Percentiles rank a stretch among this genome's conserved stretches.
Evolutionary conservation across 92 coral and sea anemone genomes (phyloP).

Genomic region (Isaurus tuberculatus): DNA sequence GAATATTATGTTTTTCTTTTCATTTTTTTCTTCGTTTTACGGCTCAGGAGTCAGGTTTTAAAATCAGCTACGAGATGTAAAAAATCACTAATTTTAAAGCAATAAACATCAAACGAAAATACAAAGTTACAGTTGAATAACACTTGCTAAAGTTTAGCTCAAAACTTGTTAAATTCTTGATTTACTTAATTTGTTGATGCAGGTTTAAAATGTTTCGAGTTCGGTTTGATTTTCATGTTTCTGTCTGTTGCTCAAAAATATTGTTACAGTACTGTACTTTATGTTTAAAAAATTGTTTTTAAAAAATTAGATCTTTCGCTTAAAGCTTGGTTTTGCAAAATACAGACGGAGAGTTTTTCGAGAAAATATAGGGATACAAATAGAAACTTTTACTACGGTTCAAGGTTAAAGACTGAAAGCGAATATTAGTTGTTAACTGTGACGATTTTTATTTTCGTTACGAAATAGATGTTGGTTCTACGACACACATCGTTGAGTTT

Average conservation of each 20-base stretch:
- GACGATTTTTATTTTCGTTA: not conserved
- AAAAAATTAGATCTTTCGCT: no score
- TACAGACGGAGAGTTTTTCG: not conserved
- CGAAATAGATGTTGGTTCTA: not conserved
- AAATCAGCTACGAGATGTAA: not conserved
- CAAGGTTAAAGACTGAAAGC: slow-evolving; percentile 28
- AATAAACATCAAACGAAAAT: not conserved
- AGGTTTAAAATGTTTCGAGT: not conserved
- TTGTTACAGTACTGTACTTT: not conserved
- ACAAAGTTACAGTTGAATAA: not conserved
- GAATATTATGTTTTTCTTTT: no score
- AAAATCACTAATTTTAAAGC: not conserved
- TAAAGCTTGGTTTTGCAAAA: no score
- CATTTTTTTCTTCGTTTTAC: no score
- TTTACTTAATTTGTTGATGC: not conserved
- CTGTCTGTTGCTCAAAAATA: not conserved
- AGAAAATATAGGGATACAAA: not conserved
- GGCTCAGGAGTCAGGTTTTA: no score
- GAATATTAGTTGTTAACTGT: not conserved
- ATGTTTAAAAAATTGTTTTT: not conserved
- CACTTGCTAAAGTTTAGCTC: not conserved
- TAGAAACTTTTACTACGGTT: not conserved
- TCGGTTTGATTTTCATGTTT: not conserved
- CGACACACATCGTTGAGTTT: slow-evolving; percentile 13
- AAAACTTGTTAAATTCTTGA: not conserved